Percentiles rank a stretch among this genome's conserved stretches.
Conservation (phyloP, 2,113 vertebrate species). For the Corydoras sp. region DNA sequence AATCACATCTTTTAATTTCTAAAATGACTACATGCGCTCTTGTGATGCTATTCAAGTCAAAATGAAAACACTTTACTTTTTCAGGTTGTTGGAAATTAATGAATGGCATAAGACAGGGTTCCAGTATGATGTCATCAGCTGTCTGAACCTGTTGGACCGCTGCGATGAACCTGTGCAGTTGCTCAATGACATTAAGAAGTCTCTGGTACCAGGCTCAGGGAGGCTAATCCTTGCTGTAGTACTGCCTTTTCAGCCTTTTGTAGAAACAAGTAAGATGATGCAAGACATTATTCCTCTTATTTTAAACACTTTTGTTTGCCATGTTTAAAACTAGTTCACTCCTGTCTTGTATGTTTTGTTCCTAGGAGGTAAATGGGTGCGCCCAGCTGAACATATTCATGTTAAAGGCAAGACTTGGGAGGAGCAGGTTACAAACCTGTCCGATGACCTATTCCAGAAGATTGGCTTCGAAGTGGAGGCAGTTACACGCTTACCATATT, state of each 20-base stretch:
- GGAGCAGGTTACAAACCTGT: conserved; percentile 87
- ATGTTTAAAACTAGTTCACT: too few species aligned
- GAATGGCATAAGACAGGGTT: conserved; percentile 88
- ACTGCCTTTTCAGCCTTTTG: conserved; percentile 89
- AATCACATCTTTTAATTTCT: too few species aligned
- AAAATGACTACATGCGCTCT: too few species aligned
- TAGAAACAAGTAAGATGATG: conserved; percentile 94
- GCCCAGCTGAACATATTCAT: conserved; percentile 79
- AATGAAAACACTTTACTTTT: background rate
- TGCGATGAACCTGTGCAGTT: conserved; percentile 86
- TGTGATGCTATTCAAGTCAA: too few species aligned
- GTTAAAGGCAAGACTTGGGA: conserved; percentile 90
- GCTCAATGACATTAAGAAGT: conserved; percentile 77
- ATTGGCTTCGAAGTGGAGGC: conserved; percentile 86
- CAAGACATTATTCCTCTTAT: too few species aligned
- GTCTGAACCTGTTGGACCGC: conserved; percentile 93
- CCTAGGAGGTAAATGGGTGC: conserved; percentile 90
- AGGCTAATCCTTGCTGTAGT: conserved; percentile 85
- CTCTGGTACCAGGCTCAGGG: conserved; percentile 82
- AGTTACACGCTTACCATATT: conserved; percentile 90
- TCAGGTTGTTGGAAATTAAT: conserved; percentile 76
- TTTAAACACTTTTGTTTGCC: too few species aligned
- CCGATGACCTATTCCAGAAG: conserved; percentile 75
- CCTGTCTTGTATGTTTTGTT: too few species aligned
- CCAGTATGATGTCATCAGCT: conserved; percentile 94